Base-by-base conservation (phyloP, 1,140 invertebrate genomes). In the Apis florea region DNA sequence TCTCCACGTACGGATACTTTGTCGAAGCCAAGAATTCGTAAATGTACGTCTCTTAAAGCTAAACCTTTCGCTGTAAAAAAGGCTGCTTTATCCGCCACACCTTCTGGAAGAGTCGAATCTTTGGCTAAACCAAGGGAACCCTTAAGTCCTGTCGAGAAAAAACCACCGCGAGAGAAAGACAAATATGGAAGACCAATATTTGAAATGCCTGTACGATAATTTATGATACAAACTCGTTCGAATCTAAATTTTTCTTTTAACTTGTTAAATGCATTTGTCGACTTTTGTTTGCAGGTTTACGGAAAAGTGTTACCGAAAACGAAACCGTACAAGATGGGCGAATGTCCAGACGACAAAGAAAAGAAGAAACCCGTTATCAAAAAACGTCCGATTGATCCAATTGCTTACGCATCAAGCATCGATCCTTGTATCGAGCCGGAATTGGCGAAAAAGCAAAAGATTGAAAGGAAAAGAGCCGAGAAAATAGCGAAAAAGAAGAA, bases 361-460 rank as follows among this genome's bases (percentile, higher is more conserved):
- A 47, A 84, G 51, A 84, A 58, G 26, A 79, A 80, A 6, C 24
- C 5, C 26, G 15, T 68, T 1, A 61, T 75, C 26, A 74, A 19
- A 51, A 82, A 83, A 49, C 84, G 70, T 24, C 40, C 85, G 13
- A 77, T 85, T 3, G 85, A 90, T 82, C 79, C 83, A 2, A 89
- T 91, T n/a, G 83, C 66, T n/a, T 85, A 76, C 9, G 67, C 83
- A 31, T 58, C 72, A 4, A 91, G 84, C 9, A 85, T 88, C 24
- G 90, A 91, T 84, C 90, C 90, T 11, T 80, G 80, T 5, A 82
- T 89, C 2, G 85, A 89, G 79, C 89, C 87, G 0, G 13, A 47
- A 0, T 31, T 83, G 19, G 87, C 90, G n/a, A 79, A 66, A 11
- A 83, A 47, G 58, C 90, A 91, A 68, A 72, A 68, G 4, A 67